Conservation (phyloP, 2,888 invertebrate species). For the Ormyrus rosae region DNA sequence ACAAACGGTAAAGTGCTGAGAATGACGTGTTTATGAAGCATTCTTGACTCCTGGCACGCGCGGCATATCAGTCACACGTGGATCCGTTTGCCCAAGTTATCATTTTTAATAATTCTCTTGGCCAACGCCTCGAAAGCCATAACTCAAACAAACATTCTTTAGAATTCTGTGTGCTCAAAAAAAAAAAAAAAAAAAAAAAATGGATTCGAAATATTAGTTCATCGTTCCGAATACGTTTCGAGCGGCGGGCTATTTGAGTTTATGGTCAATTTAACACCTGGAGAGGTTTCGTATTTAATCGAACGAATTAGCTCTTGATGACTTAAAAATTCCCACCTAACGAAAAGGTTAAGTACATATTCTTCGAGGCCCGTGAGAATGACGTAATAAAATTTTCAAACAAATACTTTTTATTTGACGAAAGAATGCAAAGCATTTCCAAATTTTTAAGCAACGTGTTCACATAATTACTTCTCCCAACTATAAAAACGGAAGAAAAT, state of each 20-base stretch:
- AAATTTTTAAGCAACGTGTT: background rate
- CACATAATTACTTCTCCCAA: background rate
- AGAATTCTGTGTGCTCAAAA: background rate
- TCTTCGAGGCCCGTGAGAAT: background rate
- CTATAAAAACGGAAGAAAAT: background rate
- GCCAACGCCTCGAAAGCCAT: slow-evolving; percentile 15
- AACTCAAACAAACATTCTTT: slow-evolving; percentile 34
- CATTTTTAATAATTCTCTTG: slow-evolving; percentile 44
- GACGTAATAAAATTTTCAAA: background rate
- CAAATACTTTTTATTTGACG: background rate
- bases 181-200: background rate
- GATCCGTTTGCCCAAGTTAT: slow-evolving; percentile 30
- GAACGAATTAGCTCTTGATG: background rate
- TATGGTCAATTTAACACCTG: slow-evolving; percentile 24
- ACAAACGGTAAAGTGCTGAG: too few relatives aligned
- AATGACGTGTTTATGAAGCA: too few relatives aligned
- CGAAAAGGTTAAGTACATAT: too few relatives aligned
- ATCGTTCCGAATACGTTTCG: background rate
- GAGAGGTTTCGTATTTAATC: background rate
- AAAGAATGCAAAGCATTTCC: background rate
- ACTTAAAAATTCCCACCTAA: slow-evolving; percentile 36
- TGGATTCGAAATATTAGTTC: slow-evolving; percentile 33
- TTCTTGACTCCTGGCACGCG: slow-evolving; percentile 26
- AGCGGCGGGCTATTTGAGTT: background rate
- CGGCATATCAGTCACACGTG: background rate